phyloP scores from a whole-genome alignment of 2,113 vertebrate species.

The sheep (Ovis aries) region ARS-UI_Ramb_v3.0 NC_056057.1:79865001-79865500 shows the following conservation, averaged over 20 bases:
- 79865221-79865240: constrained; percentile 71
- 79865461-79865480: neutral
- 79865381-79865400: neutral
- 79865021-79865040: neutral
- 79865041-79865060: constrained; percentile 5
- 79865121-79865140: constrained; percentile 64
- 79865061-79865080: constrained; percentile 68
- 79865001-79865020: neutral
- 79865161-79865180: constrained; percentile 69
- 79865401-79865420: neutral
- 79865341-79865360: neutral
- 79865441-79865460: neutral
- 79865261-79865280: constrained; percentile 65
- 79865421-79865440: neutral
- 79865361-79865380: neutral
- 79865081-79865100: constrained; percentile 58
- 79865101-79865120: constrained; percentile 75
- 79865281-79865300: constrained; percentile 61
- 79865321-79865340: neutral
- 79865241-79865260: constrained; percentile 63
- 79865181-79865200: constrained; percentile 73
- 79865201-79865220: constrained; percentile 74
- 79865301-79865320: constrained; percentile 31
- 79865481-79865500: neutral
- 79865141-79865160: constrained; percentile 67